Percentiles rank a stretch among this genome's conserved stretches.
Evolutionary conservation across 2,888 invertebrate species (phyloP).

Genomic region (Cryptocephalus moraei): DNA sequence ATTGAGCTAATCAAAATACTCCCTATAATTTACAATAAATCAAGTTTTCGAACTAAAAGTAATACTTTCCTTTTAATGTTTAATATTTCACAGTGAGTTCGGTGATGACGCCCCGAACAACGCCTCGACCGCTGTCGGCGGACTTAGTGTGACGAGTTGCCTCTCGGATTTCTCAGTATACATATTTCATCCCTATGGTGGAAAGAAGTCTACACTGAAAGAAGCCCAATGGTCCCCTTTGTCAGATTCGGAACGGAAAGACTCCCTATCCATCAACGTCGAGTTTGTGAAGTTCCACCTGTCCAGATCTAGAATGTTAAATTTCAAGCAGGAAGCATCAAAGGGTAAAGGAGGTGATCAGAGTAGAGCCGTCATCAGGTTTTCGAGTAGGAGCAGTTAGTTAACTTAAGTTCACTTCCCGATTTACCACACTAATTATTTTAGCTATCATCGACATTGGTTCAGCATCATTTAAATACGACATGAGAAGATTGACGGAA

Average conservation of each 20-base stretch:
- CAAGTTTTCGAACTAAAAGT: too few species aligned
- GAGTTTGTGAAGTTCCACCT: slow-evolving; percentile 96
- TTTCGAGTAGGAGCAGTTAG: slow-evolving; percentile 60
- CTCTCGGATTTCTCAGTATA: slow-evolving; percentile 95
- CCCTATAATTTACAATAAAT: too few species aligned
- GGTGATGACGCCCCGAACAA: slow-evolving; percentile 38
- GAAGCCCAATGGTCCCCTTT: slow-evolving; percentile 81
- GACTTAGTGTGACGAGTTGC: slow-evolving; percentile 90
- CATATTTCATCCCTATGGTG: slow-evolving; percentile 97
- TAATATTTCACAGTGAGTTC: slow-evolving; percentile 41
- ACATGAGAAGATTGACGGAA: slow-evolving; percentile 94
- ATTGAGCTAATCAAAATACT: too few species aligned
- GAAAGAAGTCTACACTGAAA: slow-evolving; percentile 70
- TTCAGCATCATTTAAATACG: slow-evolving; percentile 94
- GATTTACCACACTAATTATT: slow-evolving; percentile 4
- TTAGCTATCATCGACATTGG: slow-evolving; percentile 92
- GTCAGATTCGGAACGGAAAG: slow-evolving; percentile 83
- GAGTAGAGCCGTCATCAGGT: slow-evolving; percentile 79
- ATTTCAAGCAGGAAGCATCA: slow-evolving; percentile 53
- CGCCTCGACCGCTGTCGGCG: slow-evolving; percentile 65
- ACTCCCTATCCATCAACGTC: slow-evolving; percentile 91
- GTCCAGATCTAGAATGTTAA: slow-evolving; percentile 80
- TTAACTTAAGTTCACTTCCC: not conserved
- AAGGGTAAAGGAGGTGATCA: slow-evolving; percentile 42
- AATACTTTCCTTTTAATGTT: not conserved